phyloP scores from a whole-genome alignment of 2,888 invertebrate genomes.

The Schizotus pectinicornis region DNA sequence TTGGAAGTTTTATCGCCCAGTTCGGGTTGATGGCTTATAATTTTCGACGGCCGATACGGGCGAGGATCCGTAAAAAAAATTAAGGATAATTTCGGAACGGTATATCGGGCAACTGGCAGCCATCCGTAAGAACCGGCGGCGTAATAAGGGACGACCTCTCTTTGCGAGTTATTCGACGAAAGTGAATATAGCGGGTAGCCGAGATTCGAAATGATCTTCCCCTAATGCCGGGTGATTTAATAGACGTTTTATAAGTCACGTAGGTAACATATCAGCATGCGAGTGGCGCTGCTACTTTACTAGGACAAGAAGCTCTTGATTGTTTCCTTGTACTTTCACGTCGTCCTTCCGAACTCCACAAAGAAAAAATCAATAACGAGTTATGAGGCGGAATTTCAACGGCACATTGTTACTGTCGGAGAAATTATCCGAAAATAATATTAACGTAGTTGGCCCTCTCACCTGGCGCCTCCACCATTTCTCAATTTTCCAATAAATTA shows the following conservation, averaged over 20 bases:
- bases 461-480: no score
- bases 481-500: no score
- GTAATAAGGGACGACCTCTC: conserved; percentile 15
- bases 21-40: no score
- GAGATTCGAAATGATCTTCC: conserved; percentile 28
- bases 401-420: no score
- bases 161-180: conserved; percentile 17
- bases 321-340: conserved; percentile 19
- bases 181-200: conserved; percentile 24
- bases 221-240: conserved; percentile 30
- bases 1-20: no score
- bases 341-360: no score
- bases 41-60: no score
- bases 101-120: conserved; percentile 3
- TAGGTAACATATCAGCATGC: conserved; percentile 32
- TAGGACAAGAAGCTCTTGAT: conserved; percentile 23
- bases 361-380: no score
- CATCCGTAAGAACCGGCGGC: conserved; percentile 4
- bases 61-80: background rate
- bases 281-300: conserved; percentile 24
- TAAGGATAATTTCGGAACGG: background rate
- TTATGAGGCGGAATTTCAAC: no score
- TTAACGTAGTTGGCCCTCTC: no score
- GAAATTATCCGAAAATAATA: no score
- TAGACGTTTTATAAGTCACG: conserved; percentile 33